phyloP scores from a whole-genome alignment of 2,888 invertebrate genomes.

The Ypsolopha sequella region DNA sequence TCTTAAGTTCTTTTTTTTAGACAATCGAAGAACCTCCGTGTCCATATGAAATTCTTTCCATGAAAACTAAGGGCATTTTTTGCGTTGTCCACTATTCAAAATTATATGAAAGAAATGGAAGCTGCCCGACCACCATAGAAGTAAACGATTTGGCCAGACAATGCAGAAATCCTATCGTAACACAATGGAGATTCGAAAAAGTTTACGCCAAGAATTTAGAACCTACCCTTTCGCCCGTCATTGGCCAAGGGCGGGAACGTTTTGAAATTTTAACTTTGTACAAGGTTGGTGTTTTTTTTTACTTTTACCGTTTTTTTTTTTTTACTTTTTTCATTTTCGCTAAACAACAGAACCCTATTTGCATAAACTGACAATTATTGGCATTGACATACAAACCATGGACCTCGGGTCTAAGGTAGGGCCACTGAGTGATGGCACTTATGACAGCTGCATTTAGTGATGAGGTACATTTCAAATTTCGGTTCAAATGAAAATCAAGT shows the following conservation, averaged over 20 bases:
- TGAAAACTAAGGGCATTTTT: constrained; percentile 18
- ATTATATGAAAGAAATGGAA: constrained; percentile 10
- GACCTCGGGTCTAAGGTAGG: too few relatives aligned
- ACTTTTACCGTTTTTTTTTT: too few relatives aligned
- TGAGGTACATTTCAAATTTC: too few relatives aligned
- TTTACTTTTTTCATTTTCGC: too few relatives aligned
- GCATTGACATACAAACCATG: too few relatives aligned
- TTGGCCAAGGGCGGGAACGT: constrained; percentile 29
- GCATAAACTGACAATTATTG: too few relatives aligned
- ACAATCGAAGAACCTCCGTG: constrained; percentile 35
- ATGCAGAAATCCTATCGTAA: constrained; percentile 40
- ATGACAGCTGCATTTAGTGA: too few relatives aligned
- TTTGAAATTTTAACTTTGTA: constrained; percentile 38
- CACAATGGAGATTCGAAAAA: constrained; percentile 24
- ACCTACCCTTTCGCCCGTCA: constrained; percentile 13
- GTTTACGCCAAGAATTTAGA: constrained; percentile 17
- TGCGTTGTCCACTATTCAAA: constrained; percentile 25
- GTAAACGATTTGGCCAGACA: constrained; percentile 20
- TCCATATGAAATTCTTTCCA: constrained; percentile 34
- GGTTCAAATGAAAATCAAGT: too few relatives aligned
- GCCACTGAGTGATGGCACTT: too few relatives aligned
- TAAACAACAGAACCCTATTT: too few relatives aligned
- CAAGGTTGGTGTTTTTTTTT: constrained; percentile 22
- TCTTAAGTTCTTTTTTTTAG: constrained; percentile 17
- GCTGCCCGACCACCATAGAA: constrained; percentile 22